Evolutionary conservation across 2,888 invertebrate genomes (phyloP).

Genomic region (Apeira syringaria): DNA sequence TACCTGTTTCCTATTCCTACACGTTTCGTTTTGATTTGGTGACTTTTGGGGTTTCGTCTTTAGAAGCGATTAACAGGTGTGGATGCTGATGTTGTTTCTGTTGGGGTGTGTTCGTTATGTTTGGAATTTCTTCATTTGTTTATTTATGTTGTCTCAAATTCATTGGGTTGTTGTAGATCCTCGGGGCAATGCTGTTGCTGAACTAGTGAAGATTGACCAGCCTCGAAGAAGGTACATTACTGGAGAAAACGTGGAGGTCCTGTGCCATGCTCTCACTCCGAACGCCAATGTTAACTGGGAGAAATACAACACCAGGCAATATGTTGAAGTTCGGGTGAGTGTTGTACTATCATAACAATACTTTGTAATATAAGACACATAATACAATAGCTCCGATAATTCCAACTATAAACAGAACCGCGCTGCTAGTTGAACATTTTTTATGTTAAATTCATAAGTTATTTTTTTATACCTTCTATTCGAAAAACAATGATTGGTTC

Average conservation of each 20-base stretch:
- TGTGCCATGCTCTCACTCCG: constrained; percentile 47
- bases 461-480: too few relatives aligned
- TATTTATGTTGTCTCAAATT: not conserved
- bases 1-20: not conserved
- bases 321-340: constrained; percentile 57
- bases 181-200: constrained; percentile 14
- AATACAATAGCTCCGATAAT: too few relatives aligned
- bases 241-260: constrained; percentile 63
- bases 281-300: constrained; percentile 52
- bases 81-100: not conserved
- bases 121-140: not conserved
- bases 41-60: not conserved
- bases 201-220: constrained; percentile 64
- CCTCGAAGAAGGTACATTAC: constrained; percentile 55
- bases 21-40: not conserved
- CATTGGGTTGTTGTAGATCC: constrained; percentile 48
- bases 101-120: not conserved
- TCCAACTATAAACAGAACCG: too few relatives aligned
- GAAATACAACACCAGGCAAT: constrained; percentile 59
- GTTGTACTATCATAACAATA: not conserved
- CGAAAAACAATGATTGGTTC: too few relatives aligned
- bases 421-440: too few relatives aligned
- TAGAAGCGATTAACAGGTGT: not conserved
- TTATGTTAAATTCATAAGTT: too few relatives aligned
- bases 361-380: constrained; percentile 1